A percentile compares a stretch with the other conserved stretches of the same genome.
These are phyloP conservation scores for Eunapius fragilis DNA, from an alignment of 37 sponge, comb jelly and placozoan species.

Conservation along the genomic window DNA sequence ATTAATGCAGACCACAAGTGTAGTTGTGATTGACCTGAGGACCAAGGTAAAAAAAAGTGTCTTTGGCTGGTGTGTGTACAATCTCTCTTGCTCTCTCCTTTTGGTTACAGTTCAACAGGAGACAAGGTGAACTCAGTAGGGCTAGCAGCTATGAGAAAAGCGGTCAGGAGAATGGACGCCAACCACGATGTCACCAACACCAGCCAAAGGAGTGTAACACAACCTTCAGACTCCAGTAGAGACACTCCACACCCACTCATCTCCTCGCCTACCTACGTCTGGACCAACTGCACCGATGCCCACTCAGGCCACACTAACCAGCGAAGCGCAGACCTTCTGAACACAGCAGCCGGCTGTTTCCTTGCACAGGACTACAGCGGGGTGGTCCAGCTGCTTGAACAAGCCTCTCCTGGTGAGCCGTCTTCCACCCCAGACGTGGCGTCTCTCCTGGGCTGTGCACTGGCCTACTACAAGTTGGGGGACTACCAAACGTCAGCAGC, in stretches of 20 bases:
- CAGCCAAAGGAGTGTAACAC: not conserved
- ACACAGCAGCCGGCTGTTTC: conserved; percentile 24
- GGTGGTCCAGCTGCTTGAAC: conserved; percentile 25
- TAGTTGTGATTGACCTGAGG: too few species aligned
- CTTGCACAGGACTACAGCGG: conserved; percentile 52
- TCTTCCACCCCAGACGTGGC: not conserved
- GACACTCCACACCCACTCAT: not conserved
- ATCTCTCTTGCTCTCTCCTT: not conserved
- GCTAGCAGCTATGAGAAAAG: not conserved
- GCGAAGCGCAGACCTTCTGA: not conserved
- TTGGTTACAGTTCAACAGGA: not conserved
- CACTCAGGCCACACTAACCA: not conserved
- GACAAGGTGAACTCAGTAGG: too few species aligned
- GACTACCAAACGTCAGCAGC: conserved; percentile 9
- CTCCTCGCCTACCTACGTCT: not conserved
- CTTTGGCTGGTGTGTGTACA: not conserved
- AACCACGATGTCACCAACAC: not conserved
- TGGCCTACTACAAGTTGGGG: conserved; percentile 54
- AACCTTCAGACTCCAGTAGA: not conserved
- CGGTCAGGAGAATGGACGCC: not conserved
- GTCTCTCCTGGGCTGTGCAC: conserved; percentile 44
- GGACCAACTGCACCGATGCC: not conserved
- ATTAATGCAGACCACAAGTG: too few species aligned
- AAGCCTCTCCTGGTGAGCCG: not conserved
- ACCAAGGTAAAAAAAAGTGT: too few species aligned